Percentiles rank a stretch among this genome's conserved stretches.
phyloP scores from a whole-genome alignment of 2,113 vertebrate genomes.

The Sminthopsis crassicaudata region DNA sequence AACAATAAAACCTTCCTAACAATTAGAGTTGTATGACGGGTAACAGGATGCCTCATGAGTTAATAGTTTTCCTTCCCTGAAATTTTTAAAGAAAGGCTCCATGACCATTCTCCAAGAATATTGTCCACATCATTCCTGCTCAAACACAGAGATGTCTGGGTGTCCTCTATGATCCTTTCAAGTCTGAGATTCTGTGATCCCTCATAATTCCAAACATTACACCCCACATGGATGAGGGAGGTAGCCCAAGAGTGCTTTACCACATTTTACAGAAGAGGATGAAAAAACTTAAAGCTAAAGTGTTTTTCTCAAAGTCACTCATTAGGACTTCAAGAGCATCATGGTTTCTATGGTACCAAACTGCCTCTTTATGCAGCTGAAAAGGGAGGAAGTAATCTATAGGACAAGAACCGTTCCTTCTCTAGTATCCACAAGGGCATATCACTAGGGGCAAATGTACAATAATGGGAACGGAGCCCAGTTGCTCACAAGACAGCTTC shows the following conservation, averaged over 20 bases:
- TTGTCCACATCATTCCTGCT: neutral
- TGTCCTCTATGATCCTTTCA: neutral
- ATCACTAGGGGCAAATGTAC: constrained; percentile 1
- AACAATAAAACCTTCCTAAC: neutral
- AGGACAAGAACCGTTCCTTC: neutral
- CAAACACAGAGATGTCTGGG: neutral
- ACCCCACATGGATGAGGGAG: neutral
- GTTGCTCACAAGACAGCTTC: constrained; percentile 1
- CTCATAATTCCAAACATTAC: neutral
- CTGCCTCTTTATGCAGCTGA: neutral
- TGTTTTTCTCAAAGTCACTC: neutral
- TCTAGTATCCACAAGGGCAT: neutral
- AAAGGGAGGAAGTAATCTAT: neutral
- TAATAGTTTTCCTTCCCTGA: neutral
- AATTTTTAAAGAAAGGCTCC: neutral
- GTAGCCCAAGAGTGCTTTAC: neutral
- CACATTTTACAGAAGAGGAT: neutral
- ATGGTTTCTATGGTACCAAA: neutral
- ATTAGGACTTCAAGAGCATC: neutral
- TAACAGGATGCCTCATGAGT: neutral
- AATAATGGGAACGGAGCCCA: neutral
- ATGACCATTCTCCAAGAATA: neutral
- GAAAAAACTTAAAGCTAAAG: neutral
- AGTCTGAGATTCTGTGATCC: neutral
- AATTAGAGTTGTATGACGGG: neutral